phyloP scores from a whole-genome alignment of 2,113 vertebrate species.

The Dicerorhinus sumatrensis region DNA sequence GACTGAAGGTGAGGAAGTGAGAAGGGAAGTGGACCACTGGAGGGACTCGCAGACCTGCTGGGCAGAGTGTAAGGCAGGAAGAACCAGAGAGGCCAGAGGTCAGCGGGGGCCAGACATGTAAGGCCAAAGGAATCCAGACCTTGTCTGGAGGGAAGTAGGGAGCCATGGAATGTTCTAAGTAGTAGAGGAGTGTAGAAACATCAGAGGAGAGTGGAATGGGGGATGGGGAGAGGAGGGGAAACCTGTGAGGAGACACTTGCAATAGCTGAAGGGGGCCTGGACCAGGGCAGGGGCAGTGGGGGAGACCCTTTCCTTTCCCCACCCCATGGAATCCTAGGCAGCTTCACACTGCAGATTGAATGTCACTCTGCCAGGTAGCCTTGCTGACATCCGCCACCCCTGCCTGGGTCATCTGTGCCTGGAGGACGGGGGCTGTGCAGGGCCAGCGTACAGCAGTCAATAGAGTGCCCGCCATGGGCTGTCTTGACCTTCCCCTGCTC shows the following conservation, averaged over 20 bases:
- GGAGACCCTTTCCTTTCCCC: background rate
- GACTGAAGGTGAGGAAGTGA: background rate
- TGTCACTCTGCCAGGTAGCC: background rate
- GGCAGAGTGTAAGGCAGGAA: background rate
- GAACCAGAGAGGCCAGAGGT: background rate
- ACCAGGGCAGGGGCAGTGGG: background rate
- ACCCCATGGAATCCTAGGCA: background rate
- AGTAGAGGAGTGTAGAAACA: background rate
- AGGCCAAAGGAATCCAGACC: background rate
- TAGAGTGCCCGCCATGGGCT: background rate
- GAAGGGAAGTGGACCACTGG: background rate
- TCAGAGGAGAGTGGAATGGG: background rate
- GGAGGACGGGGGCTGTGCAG: background rate
- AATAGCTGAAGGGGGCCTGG: background rate
- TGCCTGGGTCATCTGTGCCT: fast-evolving
- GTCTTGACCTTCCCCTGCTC: background rate
- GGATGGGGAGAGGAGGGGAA: background rate
- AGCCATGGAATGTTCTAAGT: background rate
- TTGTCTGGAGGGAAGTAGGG: background rate
- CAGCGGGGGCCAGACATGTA: background rate
- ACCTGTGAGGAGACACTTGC: background rate
- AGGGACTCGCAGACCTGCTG: background rate
- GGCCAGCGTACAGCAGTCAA: background rate
- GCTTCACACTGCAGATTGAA: background rate
- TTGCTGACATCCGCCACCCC: background rate